Evolutionary conservation across 2,113 vertebrate species (phyloP).

Genomic region (Phodopus roborovskii): DNA sequence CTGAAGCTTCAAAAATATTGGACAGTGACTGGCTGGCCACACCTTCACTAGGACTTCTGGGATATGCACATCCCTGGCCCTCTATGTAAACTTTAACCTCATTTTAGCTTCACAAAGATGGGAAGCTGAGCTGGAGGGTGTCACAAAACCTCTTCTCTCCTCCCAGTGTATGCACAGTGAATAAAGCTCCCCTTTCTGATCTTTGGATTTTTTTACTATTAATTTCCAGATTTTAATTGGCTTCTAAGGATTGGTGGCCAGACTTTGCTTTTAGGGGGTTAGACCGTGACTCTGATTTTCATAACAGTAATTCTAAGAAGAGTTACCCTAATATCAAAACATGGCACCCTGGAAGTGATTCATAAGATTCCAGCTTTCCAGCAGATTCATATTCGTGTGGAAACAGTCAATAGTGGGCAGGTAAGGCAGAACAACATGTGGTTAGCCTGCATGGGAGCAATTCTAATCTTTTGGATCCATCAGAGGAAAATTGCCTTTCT

Average conservation of each 20-base stretch:
- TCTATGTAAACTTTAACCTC: not conserved
- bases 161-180: not conserved
- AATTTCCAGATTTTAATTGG: not conserved
- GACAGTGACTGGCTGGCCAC: not conserved
- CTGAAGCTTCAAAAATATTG: not conserved
- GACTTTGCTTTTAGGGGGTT: not conserved
- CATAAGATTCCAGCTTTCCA: not conserved
- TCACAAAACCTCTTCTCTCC: not conserved
- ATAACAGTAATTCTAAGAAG: not conserved
- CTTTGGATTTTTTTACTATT: not conserved
- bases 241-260: not conserved
- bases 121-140: too few species aligned
- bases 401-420: not conserved
- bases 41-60: not conserved
- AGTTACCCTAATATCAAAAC: constrained; percentile 32
- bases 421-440: not conserved
- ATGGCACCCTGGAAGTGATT: not conserved
- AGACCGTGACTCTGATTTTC: not conserved
- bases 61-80: not conserved
- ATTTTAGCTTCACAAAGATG: not conserved
- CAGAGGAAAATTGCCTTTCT: constrained; percentile 12
- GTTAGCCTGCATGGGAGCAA: not conserved
- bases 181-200: not conserved
- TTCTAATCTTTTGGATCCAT: not conserved
- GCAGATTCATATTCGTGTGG: not conserved